phyloP scores from a whole-genome alignment of 2,888 invertebrate species.

The Eledona agricola region DNA sequence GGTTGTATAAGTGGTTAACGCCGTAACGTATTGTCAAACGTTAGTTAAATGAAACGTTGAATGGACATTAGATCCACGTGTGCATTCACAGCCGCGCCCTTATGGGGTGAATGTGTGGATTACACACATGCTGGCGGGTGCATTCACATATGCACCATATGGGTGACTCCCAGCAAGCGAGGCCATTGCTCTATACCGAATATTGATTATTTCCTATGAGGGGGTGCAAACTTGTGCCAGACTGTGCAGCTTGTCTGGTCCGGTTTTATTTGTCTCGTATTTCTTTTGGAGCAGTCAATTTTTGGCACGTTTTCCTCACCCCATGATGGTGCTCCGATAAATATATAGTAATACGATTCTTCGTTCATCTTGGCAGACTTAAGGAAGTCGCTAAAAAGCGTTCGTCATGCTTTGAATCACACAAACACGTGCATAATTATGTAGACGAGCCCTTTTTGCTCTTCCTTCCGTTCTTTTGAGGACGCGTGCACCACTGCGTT shows the following conservation, averaged over 20 bases:
- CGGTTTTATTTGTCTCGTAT: too few relatives aligned
- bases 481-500: constrained; percentile 41
- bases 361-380: constrained; percentile 30
- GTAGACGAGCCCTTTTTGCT: constrained; percentile 37
- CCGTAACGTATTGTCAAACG: constrained; percentile 3
- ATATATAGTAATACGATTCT: constrained; percentile 34
- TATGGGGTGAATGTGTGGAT: constrained; percentile 42
- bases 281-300: constrained; percentile 9
- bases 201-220: constrained; percentile 43
- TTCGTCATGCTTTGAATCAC: constrained; percentile 43
- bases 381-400: constrained; percentile 44
- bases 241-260: constrained; percentile 23
- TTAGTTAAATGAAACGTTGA: constrained; percentile 9
- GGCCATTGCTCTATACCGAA: constrained; percentile 44
- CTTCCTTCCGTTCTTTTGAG: constrained; percentile 43
- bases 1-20: too few relatives aligned
- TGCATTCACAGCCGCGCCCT: constrained; percentile 38
- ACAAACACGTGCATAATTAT: constrained; percentile 45
- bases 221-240: constrained; percentile 42
- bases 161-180: constrained; percentile 42
- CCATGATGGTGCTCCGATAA: constrained; percentile 36
- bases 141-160: constrained; percentile 44
- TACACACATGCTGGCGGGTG: constrained; percentile 44
- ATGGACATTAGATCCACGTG: constrained; percentile 32
- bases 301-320: constrained; percentile 26